These are phyloP conservation scores for Bellardia bayeri DNA, from an alignment of 2,888 invertebrate species.

Conservation along the genomic window DNA sequence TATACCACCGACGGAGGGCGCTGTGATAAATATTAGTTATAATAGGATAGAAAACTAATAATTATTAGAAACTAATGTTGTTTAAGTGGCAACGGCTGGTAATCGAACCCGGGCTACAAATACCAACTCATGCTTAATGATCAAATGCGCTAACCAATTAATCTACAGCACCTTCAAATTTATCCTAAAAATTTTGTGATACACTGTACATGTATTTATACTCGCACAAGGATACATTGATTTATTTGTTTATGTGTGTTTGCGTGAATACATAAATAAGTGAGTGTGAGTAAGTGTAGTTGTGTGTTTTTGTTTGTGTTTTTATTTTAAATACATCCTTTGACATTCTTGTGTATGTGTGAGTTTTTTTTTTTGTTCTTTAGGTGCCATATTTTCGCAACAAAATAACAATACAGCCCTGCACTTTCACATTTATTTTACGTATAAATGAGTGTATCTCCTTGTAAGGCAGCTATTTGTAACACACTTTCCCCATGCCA, in stretches of 20 bases:
- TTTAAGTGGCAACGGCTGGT: too few species aligned
- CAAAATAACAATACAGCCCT: constrained; percentile 64
- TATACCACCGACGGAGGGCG: too few species aligned
- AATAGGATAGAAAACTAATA: too few species aligned
- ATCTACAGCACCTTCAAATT: too few species aligned
- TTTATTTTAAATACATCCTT: constrained; percentile 64
- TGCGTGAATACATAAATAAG: constrained; percentile 13
- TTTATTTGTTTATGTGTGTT: constrained; percentile 42
- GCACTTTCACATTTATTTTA: constrained; percentile 54
- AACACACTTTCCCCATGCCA: neutral
- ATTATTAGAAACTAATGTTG: too few species aligned
- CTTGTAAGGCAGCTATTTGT: neutral
- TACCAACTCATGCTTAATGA: too few species aligned
- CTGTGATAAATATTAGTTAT: too few species aligned
- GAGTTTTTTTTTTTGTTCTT: constrained; percentile 45
- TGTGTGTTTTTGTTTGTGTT: constrained; percentile 21
- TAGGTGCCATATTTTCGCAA: constrained; percentile 65
- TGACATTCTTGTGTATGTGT: constrained; percentile 60
- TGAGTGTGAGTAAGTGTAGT: constrained; percentile 4
- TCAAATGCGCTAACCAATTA: too few species aligned
- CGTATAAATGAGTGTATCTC: neutral
- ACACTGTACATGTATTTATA: neutral
- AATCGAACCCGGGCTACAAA: too few species aligned
- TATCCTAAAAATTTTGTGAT: too few species aligned
- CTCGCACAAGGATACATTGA: constrained; percentile 49